These are phyloP conservation scores for Steinernema carpocapsae DNA, from an alignment of 2,888 invertebrate species.

Conservation along the genomic window DNA sequence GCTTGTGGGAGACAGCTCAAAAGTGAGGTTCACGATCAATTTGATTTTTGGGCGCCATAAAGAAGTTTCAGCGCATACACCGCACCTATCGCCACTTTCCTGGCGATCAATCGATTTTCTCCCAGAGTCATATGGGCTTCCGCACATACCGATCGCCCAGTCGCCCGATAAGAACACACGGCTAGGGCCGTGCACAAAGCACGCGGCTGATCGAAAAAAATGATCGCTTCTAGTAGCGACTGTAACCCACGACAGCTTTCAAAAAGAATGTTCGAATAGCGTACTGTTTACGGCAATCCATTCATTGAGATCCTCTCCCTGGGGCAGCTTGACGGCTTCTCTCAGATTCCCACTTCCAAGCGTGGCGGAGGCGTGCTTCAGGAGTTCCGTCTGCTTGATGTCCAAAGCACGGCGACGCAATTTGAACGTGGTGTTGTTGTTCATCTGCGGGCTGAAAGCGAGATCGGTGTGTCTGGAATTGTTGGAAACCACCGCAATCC, in stretches of 20 bases:
- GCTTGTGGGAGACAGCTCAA: too few species aligned
- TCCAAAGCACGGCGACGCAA: slow-evolving; percentile 24
- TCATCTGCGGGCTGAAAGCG: slow-evolving; percentile 31
- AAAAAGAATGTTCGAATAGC: slow-evolving; percentile 69
- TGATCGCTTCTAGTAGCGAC: too few species aligned
- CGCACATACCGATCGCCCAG: background rate
- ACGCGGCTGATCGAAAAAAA: background rate
- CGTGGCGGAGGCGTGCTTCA: slow-evolving; percentile 87
- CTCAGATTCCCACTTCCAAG: slow-evolving; percentile 94
- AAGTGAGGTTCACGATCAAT: too few species aligned
- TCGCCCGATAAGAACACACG: too few species aligned
- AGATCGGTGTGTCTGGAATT: slow-evolving; percentile 2
- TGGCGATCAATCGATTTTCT: background rate
- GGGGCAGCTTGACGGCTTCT: slow-evolving; percentile 83
- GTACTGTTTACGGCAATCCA: slow-evolving; percentile 99
- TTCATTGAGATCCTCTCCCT: slow-evolving; percentile 98
- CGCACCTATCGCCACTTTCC: too few species aligned
- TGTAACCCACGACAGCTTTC: too few species aligned
- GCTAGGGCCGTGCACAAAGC: too few species aligned
- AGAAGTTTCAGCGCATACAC: too few species aligned
- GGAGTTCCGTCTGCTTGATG: slow-evolving; percentile 85
- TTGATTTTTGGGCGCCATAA: too few species aligned
- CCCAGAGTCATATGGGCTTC: background rate
- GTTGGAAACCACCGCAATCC: background rate
- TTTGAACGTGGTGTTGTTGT: slow-evolving; percentile 29